phyloP scores from a whole-genome alignment of 2,888 invertebrate species.

The Slavum lentiscoides region DNA sequence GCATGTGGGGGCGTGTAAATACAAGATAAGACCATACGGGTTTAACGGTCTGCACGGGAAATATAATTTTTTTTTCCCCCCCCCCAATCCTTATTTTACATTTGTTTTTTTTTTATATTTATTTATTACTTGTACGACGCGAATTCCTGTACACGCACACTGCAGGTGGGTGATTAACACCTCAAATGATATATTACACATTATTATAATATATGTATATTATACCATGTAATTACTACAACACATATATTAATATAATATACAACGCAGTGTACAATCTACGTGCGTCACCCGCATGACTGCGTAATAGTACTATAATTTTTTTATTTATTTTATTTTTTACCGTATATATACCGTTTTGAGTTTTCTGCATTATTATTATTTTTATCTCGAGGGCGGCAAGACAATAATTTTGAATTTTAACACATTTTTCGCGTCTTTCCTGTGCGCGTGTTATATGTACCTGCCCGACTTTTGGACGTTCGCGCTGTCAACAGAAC shows the following conservation, averaged over 20 bases:
- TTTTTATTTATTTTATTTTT: neutral
- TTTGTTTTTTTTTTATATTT: constrained; percentile 5
- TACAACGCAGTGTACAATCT: neutral
- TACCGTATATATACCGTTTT: neutral
- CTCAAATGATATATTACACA: no score
- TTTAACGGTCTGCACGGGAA: neutral
- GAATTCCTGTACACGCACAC: constrained; percentile 10
- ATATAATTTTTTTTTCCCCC: constrained; percentile 13
- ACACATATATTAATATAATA: neutral
- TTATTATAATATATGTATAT: no score
- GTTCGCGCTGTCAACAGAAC: neutral
- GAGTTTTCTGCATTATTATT: no score
- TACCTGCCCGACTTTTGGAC: no score
- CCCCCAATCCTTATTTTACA: neutral
- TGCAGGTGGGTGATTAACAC: neutral
- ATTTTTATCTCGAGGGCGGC: neutral
- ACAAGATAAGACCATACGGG: constrained; percentile 24
- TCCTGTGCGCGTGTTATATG: neutral
- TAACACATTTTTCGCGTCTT: neutral
- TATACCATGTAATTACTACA: no score
- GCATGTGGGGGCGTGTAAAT: constrained; percentile 39
- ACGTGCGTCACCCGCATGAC: neutral
- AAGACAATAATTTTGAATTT: neutral
- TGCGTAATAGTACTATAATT: neutral
- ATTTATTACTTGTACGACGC: neutral